These are phyloP conservation scores for Ctena decussata DNA, from an alignment of 2,888 invertebrate genomes.

Conservation along the genomic window DNA sequence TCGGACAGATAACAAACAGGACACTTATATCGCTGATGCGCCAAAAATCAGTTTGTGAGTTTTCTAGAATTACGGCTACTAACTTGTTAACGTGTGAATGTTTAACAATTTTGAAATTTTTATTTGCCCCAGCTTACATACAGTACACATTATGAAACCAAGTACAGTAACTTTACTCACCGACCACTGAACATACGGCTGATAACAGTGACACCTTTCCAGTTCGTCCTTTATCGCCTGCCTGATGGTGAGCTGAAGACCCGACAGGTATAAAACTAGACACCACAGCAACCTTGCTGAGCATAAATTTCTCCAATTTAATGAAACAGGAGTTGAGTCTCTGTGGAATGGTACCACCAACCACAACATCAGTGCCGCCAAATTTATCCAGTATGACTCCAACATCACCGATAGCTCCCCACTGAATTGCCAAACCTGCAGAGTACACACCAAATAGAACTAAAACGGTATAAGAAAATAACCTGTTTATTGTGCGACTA, in stretches of 20 bases:
- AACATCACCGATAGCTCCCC: conserved; percentile 99
- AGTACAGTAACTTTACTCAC: too few relatives aligned
- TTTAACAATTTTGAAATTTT: too few relatives aligned
- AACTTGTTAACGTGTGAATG: too few relatives aligned
- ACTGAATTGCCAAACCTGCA: conserved; percentile 94
- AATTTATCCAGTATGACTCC: conserved; percentile 96
- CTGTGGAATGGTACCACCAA: conserved; percentile 98
- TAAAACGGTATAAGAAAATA: too few relatives aligned
- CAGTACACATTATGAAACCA: too few relatives aligned
- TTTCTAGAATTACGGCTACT: too few relatives aligned
- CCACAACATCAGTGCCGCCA: conserved; percentile 94
- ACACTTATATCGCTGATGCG: too few relatives aligned
- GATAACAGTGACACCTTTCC: neutral
- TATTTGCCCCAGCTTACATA: too few relatives aligned
- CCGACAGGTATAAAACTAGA: conserved; percentile 92
- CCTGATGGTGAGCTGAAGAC: conserved; percentile 80
- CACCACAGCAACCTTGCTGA: conserved; percentile 88
- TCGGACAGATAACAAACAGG: too few relatives aligned
- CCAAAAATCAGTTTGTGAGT: too few relatives aligned
- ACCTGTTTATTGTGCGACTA: too few relatives aligned
- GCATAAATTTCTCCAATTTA: conserved; percentile 95
- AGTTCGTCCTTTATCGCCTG: neutral
- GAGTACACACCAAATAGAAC: too few relatives aligned
- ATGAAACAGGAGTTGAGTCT: conserved; percentile 96
- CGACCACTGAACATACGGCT: neutral